Evolutionary conservation across 2,888 invertebrate genomes (phyloP), one percentile per base, ranked within the genome.

Genomic region (Archaeoteleia sp.): DNA sequence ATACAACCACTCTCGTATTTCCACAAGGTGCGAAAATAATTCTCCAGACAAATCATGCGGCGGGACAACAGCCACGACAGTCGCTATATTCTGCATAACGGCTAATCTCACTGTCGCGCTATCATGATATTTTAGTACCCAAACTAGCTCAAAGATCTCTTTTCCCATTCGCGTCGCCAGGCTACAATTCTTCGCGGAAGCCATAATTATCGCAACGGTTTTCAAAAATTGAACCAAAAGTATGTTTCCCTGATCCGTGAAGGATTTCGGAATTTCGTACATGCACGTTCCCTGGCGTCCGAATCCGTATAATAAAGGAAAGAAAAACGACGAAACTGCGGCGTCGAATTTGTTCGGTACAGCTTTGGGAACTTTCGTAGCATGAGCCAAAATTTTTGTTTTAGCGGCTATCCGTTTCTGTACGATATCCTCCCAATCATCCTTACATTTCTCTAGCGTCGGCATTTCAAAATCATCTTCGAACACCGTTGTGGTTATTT

Each of bases 241-340:
- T 14, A 92, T 87, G 55, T 89, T 90, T 73, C 92, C 92, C 1
- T 89, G 87, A 73, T 93, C 92, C 1, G 67, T 48, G 20, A 79
- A 81, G 45, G 90, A 88, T 42, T 87, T 87, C 5, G 89, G 80
- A 10, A 87, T 87, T 63, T 87, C 87, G 1, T 88, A 87, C 67
- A 87, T 87, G 1, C 88, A 84, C 0, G 87, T 87, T 76, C 90
- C 89, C 32, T 88, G 88, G 27, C 87, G 87, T 0, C 90, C 90
- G 68, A 90, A 90, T 0, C 93, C 93, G 13, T 91, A 88, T 0
- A 95, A 82, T 1, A 95, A 82, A 0, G 95, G 94, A 80, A 93
- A 96, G 86, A 96, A 95, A 81, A 96, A 97, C 37, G 88, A 88
- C 0, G 93, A 92, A 0, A 92, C 93, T 0, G 93, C 91, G 0